Evolutionary conservation across 2,797 vertebrate genomes (phyloP), one percentile per base, ranked within the genome.

Genomic region (Sciurus vulgaris): DNA sequence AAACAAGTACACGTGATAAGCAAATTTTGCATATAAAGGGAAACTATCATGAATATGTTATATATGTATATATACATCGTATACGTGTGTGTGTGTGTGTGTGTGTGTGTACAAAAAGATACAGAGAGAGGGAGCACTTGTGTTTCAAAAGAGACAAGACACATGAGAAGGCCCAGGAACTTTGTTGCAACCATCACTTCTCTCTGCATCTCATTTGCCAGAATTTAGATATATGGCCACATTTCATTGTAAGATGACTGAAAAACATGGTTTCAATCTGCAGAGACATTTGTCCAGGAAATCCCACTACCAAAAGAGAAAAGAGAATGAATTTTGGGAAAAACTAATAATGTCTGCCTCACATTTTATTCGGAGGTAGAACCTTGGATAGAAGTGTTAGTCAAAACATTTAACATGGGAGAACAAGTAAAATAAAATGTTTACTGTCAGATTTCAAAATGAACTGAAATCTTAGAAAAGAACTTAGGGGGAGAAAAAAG

Each of bases 401-500:
- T 63, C 94, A 94, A 94, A 79, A 90, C 83, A 70, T 30, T 89
- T 61, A 72, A 87, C 83, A 22, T 95, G 76, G n/a, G 49, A 94
- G 56, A 95, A 28, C 73, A 97, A 78, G 5, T 78, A 84, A 95
- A 90, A 89, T 65, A 15, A 79, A 51, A 67, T 69, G 69, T 82
- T 83, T 88, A 44, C 33, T 72, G 87, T 59, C n/a, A 83, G 18
- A 30, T 65, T 93, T 93, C 78, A 70, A 82, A 95, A 96, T 65
- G 9, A 84, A 41, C 44, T 74, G 92, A 81, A 93, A 74, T 87
- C 33, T 26, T 91, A 24, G 54, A 94, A 82, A 84, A 54, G 96
- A 59, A 79, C 33, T 65, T 13, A 54, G 44, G 2, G n/a, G 35
- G 47, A 81, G 24, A 94, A 86, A 47, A 44, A 56, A 81, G 24